Evolutionary conservation across 1,140 invertebrate genomes (phyloP).

Genomic region (Dinothrombium tinctorium): DNA sequence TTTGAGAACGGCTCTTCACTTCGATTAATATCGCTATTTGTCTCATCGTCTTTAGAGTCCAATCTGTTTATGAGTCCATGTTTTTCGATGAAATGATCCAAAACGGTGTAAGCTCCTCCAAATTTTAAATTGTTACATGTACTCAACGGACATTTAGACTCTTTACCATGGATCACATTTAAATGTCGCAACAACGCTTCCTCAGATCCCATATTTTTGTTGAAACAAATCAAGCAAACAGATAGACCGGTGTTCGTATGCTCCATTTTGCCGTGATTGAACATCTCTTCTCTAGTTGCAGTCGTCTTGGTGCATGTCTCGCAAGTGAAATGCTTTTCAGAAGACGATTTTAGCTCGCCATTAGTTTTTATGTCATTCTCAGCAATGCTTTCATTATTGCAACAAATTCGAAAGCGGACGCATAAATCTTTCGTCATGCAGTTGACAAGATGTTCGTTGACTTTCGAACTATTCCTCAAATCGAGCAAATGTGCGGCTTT

Average conservation of each 20-base stretch:
- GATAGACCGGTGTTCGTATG: background rate
- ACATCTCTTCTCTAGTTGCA: constrained; percentile 29
- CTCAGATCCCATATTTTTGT: background rate
- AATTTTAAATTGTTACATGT: background rate
- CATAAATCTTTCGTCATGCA: too few species aligned
- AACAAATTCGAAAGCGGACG: too few species aligned
- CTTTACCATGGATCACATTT: background rate
- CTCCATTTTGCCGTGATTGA: background rate
- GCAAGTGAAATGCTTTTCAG: constrained; percentile 29
- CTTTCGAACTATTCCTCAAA: too few species aligned
- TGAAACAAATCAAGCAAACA: background rate
- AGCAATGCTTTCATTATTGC: too few species aligned
- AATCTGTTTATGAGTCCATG: too few species aligned
- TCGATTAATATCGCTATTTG: too few species aligned
- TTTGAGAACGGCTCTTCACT: too few species aligned
- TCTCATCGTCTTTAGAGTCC: too few species aligned
- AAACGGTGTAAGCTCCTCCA: background rate
- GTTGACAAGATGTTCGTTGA: too few species aligned
- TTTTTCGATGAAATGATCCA: background rate
- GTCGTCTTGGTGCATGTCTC: constrained; percentile 82
- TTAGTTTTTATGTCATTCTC: too few species aligned
- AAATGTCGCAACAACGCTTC: background rate
- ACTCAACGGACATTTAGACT: background rate
- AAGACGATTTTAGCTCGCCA: too few species aligned
- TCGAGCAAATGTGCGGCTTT: background rate